Conservation (phyloP, 2,113 vertebrate species). For the Calyptommatus sinebrachiatus region DNA sequence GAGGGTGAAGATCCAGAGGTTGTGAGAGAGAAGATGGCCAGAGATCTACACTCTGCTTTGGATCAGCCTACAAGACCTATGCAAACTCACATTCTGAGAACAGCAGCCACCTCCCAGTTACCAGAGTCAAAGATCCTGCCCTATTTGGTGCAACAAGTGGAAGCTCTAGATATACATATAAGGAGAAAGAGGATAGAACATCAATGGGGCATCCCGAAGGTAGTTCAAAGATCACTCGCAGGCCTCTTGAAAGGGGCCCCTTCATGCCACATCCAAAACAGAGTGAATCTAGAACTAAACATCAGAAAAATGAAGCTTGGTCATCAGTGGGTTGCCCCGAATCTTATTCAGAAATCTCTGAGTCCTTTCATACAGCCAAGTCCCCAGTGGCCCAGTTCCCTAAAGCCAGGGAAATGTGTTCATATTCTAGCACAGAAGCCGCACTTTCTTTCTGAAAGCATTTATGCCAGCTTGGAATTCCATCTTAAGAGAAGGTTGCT, state of each 20-base stretch:
- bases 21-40: rapidly evolving
- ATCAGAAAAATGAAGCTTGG: conserved; percentile 4
- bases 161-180: background rate
- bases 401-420: background rate
- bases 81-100: too few species aligned
- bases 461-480: background rate
- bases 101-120: background rate
- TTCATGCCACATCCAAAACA: background rate
- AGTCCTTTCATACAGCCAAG: background rate
- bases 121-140: background rate
- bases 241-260: background rate
- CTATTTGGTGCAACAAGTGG: background rate
- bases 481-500: background rate
- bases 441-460: background rate
- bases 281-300: conserved; percentile 33
- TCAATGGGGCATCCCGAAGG: background rate
- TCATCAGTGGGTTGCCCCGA: background rate
- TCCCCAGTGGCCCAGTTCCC: background rate
- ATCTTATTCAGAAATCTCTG: conserved; percentile 12
- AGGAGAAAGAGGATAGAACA: conserved; percentile 8
- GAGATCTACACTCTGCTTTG: rapidly evolving
- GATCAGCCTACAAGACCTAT: background rate
- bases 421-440: background rate
- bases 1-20: too few species aligned
- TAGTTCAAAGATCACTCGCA: background rate